phyloP scores from a whole-genome alignment of 1,140 invertebrate genomes.

The Meteorus sp. region DNA sequence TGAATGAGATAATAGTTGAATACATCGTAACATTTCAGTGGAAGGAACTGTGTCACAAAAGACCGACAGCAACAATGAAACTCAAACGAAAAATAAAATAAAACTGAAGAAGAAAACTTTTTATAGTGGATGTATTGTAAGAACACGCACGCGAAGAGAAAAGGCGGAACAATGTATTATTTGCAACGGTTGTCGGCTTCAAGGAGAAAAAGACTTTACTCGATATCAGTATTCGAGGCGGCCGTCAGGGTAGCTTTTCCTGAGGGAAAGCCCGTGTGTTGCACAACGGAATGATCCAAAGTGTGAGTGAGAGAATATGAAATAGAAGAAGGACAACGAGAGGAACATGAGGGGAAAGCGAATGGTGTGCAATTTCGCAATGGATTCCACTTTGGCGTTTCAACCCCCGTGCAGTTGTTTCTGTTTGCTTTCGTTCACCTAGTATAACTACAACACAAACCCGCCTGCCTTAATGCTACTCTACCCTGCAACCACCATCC shows the following conservation, averaged over 20 bases:
- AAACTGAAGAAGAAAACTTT: background rate
- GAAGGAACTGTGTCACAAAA: no score
- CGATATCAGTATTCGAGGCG: constrained; percentile 57
- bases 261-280: constrained; percentile 46
- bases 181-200: constrained; percentile 46
- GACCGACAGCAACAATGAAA: no score
- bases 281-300: constrained; percentile 25
- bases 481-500: constrained; percentile 14
- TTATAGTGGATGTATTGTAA: background rate
- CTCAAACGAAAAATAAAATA: constrained; percentile 16
- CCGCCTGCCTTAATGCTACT: constrained; percentile 5
- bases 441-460: no score
- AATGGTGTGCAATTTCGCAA: constrained; percentile 58
- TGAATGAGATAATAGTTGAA: no score
- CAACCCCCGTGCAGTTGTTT: constrained; percentile 21
- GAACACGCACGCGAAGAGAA: constrained; percentile 1
- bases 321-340: constrained; percentile 13
- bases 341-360: constrained; percentile 38
- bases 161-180: constrained; percentile 50
- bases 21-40: no score
- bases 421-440: constrained; percentile 1
- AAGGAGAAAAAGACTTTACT: constrained; percentile 23
- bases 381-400: constrained; percentile 50
- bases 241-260: constrained; percentile 44
- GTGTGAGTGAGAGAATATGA: constrained; percentile 20